Evolutionary conservation across 2,888 invertebrate genomes (phyloP).

Genomic region (Ennomos fuscantarius): DNA sequence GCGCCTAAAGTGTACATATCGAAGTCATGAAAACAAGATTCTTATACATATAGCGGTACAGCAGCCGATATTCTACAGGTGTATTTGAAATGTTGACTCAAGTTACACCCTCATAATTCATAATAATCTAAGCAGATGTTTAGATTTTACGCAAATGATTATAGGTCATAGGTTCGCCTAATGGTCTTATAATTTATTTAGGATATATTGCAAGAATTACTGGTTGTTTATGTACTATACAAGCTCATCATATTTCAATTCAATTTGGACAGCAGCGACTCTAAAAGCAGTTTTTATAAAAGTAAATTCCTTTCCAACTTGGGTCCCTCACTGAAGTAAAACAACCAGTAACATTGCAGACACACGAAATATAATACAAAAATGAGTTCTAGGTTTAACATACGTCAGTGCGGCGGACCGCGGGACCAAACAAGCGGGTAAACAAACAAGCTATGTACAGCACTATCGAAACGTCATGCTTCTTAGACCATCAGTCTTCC

Average conservation of each 20-base stretch:
- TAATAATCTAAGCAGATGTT: neutral
- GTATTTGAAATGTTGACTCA: conserved; percentile 16
- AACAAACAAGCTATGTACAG: conserved; percentile 66
- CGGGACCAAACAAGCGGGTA: conserved; percentile 30
- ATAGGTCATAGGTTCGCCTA: conserved; percentile 19
- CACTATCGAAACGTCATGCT: conserved; percentile 34
- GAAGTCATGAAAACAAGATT: conserved; percentile 23
- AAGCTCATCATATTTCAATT: neutral
- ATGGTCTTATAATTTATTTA: conserved; percentile 2
- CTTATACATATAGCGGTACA: conserved; percentile 19
- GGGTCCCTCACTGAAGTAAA: neutral
- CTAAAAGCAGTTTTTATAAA: conserved; percentile 14
- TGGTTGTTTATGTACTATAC: conserved; percentile 14
- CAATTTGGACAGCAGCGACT: neutral
- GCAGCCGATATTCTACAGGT: conserved; percentile 10
- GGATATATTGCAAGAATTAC: conserved; percentile 12
- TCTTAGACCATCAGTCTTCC: conserved; percentile 67
- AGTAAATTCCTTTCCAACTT: conserved; percentile 4
- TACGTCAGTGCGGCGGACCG: conserved; percentile 21
- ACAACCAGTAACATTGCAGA: conserved; percentile 31
- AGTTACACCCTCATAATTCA: conserved; percentile 4
- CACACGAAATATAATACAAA: conserved; percentile 42
- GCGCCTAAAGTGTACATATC: conserved; percentile 6
- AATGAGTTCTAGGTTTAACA: conserved; percentile 39
- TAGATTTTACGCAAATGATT: conserved; percentile 1